A percentile compares a stretch with the other conserved stretches of the same genome.
Conservation (phyloP, 2,113 vertebrate species). For the Onychostruthus taczanowskii region DNA sequence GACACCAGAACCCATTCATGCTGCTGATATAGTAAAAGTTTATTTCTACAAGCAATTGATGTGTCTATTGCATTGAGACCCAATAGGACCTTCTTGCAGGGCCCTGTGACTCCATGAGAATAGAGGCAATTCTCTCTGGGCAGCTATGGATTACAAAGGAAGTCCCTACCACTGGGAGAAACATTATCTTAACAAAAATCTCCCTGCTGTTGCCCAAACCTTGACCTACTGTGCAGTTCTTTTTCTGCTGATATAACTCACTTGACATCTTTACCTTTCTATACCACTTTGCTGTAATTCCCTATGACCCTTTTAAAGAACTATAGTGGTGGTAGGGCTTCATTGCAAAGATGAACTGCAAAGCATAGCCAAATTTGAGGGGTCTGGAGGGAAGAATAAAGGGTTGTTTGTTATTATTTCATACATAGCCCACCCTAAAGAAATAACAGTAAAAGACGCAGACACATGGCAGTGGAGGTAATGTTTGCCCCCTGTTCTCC, state of each 20-base stretch:
- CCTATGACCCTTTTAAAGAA: slow-evolving; percentile 18
- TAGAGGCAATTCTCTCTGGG: slow-evolving; percentile 24
- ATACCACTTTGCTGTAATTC: slow-evolving; percentile 31
- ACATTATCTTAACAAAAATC: slow-evolving; percentile 48
- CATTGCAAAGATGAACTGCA: not conserved
- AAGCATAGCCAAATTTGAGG: slow-evolving; percentile 4
- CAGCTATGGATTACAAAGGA: slow-evolving; percentile 34
- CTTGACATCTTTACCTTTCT: slow-evolving; percentile 57
- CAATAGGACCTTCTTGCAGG: not conserved
- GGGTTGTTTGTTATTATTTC: not conserved
- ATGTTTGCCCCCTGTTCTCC: not conserved
- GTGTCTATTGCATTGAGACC: not conserved
- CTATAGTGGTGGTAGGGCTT: not conserved
- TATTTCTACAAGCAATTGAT: slow-evolving; percentile 8
- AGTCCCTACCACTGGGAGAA: slow-evolving; percentile 1
- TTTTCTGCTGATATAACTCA: slow-evolving; percentile 52
- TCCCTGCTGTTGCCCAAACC: slow-evolving; percentile 47
- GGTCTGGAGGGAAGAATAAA: not conserved
- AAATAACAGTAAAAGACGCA: not conserved
- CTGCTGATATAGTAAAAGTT: slow-evolving; percentile 6
- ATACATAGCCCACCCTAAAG: not conserved
- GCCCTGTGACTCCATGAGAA: slow-evolving; percentile 25
- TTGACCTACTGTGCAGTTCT: slow-evolving; percentile 48
- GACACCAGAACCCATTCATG: not conserved
- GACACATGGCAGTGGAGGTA: not conserved